These are phyloP conservation scores for Ctena decussata DNA, from an alignment of 2,888 invertebrate species.

Conservation along the genomic window DNA sequence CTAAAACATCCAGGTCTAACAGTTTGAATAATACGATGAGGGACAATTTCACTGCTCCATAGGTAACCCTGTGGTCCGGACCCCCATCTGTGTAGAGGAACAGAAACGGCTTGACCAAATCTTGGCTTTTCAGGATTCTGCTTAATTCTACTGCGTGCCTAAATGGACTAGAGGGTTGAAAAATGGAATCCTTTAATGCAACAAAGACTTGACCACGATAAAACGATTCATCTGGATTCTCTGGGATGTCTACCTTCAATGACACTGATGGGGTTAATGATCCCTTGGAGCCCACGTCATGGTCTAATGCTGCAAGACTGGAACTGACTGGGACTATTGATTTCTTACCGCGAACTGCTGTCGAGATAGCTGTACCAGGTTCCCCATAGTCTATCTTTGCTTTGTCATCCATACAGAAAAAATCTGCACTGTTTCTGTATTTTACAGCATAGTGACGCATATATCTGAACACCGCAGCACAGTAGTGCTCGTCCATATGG, in stretches of 20 bases:
- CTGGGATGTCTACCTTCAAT: conserved; percentile 37
- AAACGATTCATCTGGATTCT: conserved; percentile 36
- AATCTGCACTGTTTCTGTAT: background rate
- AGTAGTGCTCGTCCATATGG: conserved; percentile 60
- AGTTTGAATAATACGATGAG: conserved; percentile 33
- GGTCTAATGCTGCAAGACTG: conserved; percentile 29
- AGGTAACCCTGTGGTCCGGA: conserved; percentile 43
- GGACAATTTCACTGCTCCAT: conserved; percentile 39
- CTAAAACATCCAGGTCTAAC: conserved; percentile 31
- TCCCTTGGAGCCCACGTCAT: conserved; percentile 48
- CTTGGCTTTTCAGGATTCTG: background rate
- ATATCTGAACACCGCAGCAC: conserved; percentile 54
- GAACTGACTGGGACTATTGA: conserved; percentile 32
- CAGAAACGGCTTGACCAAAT: background rate
- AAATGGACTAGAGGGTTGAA: conserved; percentile 28
- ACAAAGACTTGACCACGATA: conserved; percentile 45
- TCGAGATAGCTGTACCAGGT: conserved; percentile 26
- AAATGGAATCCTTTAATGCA: conserved; percentile 38
- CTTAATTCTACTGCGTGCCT: conserved; percentile 25
- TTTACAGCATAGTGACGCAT: conserved; percentile 22
- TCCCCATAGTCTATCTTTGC: conserved; percentile 51
- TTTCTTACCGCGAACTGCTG: conserved; percentile 55
- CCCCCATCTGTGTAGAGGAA: conserved; percentile 39
- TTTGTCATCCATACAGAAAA: conserved; percentile 52
- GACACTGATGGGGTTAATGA: conserved; percentile 51